Percentiles rank a stretch among this genome's conserved stretches.
Evolutionary conservation across 2,888 invertebrate species (phyloP).

Genomic region (Diaperis boleti): DNA sequence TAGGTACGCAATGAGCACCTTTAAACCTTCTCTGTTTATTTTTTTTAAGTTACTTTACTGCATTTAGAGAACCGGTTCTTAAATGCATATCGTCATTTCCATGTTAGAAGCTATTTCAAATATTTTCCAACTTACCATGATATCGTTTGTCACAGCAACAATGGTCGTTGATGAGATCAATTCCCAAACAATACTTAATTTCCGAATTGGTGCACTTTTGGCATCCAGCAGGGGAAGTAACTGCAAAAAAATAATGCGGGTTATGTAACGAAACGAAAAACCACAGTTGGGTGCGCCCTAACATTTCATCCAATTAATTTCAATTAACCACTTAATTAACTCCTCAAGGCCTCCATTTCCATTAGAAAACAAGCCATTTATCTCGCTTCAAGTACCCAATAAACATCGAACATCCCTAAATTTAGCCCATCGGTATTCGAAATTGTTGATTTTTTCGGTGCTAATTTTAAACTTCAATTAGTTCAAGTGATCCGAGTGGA

Average conservation of each 20-base stretch:
- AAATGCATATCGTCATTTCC: too few relatives aligned
- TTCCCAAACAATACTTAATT: slow-evolving; percentile 73
- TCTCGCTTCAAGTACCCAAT: not conserved
- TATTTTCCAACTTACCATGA: slow-evolving; percentile 64
- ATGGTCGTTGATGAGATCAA: slow-evolving; percentile 71
- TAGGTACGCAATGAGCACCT: too few relatives aligned
- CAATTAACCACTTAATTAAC: slow-evolving; percentile 21
- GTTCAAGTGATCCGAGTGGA: not conserved
- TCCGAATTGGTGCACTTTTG: slow-evolving; percentile 73
- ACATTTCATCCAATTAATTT: slow-evolving; percentile 18
- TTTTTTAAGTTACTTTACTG: too few relatives aligned
- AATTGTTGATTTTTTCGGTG: slow-evolving; percentile 20
- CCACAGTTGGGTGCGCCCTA: slow-evolving; percentile 5
- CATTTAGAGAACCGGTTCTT: too few relatives aligned
- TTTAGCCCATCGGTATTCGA: slow-evolving; percentile 9
- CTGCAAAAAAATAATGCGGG: slow-evolving; percentile 56
- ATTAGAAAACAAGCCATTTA: not conserved
- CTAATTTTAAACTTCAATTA: slow-evolving; percentile 26
- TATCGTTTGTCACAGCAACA: slow-evolving; percentile 73
- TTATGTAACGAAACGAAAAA: not conserved
- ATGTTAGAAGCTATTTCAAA: too few relatives aligned
- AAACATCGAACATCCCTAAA: slow-evolving; percentile 7
- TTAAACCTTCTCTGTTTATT: too few relatives aligned
- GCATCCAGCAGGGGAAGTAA: slow-evolving; percentile 70
- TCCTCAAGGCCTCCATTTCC: slow-evolving; percentile 4